These are phyloP conservation scores for Ctenodactylus gundi DNA, from an alignment of 2,113 vertebrate species.

Conservation along the genomic window DNA sequence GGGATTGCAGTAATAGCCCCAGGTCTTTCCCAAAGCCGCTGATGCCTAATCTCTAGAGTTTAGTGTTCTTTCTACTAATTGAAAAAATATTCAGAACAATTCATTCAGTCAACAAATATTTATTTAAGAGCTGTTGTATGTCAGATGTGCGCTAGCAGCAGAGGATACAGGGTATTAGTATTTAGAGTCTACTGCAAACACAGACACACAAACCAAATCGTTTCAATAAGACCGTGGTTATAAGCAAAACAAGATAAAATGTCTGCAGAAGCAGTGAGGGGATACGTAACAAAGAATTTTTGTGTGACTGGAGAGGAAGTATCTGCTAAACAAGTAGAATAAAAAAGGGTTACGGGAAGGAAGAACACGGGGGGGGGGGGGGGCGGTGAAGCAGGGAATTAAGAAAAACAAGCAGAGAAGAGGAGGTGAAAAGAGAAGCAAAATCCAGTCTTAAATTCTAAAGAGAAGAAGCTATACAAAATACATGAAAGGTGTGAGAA, in stretches of 20 bases:
- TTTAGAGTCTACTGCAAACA: background rate
- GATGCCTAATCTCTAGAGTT: background rate
- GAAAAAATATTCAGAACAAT: background rate
- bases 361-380: background rate
- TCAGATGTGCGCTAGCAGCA: background rate
- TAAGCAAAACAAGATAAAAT: background rate
- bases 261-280: rapidly evolving
- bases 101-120: background rate
- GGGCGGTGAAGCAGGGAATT: rapidly evolving
- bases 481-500: background rate
- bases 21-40: background rate
- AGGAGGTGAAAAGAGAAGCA: background rate
- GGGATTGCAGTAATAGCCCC: background rate
- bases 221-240: background rate
- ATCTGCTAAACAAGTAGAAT: background rate
- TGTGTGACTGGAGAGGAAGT: background rate
- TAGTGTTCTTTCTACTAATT: background rate
- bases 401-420: background rate
- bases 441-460: background rate
- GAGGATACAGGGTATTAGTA: background rate
- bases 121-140: background rate
- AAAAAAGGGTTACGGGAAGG: background rate
- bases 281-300: background rate
- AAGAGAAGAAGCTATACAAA: background rate
- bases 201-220: background rate